Evolutionary conservation across 92 coral and sea anemone genomes (phyloP).

Genomic region (Zoanthus solanderi): DNA sequence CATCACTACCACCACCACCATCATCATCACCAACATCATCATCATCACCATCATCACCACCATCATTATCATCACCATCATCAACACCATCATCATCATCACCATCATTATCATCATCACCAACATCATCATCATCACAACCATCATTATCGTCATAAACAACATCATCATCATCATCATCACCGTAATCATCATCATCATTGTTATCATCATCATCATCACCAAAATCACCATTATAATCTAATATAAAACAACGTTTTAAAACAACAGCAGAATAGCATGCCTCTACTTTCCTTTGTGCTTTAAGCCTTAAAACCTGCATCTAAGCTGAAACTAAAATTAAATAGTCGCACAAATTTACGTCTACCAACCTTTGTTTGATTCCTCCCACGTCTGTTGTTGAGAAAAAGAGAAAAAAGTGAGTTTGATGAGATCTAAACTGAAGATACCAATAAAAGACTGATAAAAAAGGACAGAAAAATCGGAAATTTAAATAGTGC

Average conservation of each 20-base stretch:
- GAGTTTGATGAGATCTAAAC: not conserved
- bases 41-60: not conserved
- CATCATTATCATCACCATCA: not conserved
- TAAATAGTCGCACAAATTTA: not conserved
- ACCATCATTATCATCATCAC: not conserved
- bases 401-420: not conserved
- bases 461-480: not conserved
- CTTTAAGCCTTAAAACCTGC: not conserved
- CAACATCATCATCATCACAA: not conserved
- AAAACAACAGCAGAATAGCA: no score
- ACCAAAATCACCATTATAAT: not conserved
- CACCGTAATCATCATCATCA: not conserved
- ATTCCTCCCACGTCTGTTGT: constrained; percentile 24
- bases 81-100: not conserved
- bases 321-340: not conserved
- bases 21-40: not conserved
- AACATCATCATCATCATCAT: not conserved
- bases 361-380: constrained; percentile 7
- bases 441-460: not conserved
- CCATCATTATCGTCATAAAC: not conserved
- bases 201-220: not conserved
- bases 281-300: not conserved
- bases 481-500: not conserved
- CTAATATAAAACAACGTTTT: no score
- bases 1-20: no score